Base-by-base conservation (phyloP, 2,888 invertebrate species). In the Liodrosophila aerea region DNA sequence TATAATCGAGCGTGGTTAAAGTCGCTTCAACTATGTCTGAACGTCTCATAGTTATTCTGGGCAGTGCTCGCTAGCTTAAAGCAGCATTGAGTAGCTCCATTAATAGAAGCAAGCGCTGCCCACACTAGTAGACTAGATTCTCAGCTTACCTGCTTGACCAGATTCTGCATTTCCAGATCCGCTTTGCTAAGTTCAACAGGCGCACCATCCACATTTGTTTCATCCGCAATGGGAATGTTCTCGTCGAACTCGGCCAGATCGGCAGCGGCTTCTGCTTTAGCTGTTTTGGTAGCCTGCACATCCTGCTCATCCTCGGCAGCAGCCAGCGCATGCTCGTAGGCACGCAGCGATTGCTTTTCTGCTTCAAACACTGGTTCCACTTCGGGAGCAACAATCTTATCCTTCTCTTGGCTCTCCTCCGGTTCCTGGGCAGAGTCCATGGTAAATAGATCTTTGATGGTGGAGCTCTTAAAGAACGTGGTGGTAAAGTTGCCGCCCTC, bases 401-500 rank as follows among this genome's bases (percentile, higher is more conserved):
- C 83, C 37, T 85, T 85, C 0, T 87, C 87, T 4, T 85, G 83
- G n/a, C 29, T 36, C 5, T 74, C 80, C 11, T 91, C 84, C 46
- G 73, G 84, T 41, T 57, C 91, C 61, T 70, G 70, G 1, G 43
- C 46, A 13, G 92, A 91, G 84, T 95, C 94, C 60, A 95, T 94
- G 52, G 94, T 94, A 90, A 98, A 98, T 54, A 98, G 91, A 90
- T 98, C 98, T 90, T 95, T 95, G 85, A 98, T 97, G 43, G 97
- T 97, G n/a, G 96, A 93, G 92, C 95, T 89, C 60, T 97, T 96
- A 91, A 99, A 97, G 91, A 96, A 98, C 0, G 97, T 96, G 9
- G 99, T 98, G 22, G 98, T 99, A 90, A 99, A 99, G 91, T 98
- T 98, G 7, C 99, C 99, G 74, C 97, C 98, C 91, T 99, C 99